Evolutionary conservation across 2,797 vertebrate genomes (phyloP), one percentile per base, ranked within the genome.

Genomic region (Danio choprae): DNA sequence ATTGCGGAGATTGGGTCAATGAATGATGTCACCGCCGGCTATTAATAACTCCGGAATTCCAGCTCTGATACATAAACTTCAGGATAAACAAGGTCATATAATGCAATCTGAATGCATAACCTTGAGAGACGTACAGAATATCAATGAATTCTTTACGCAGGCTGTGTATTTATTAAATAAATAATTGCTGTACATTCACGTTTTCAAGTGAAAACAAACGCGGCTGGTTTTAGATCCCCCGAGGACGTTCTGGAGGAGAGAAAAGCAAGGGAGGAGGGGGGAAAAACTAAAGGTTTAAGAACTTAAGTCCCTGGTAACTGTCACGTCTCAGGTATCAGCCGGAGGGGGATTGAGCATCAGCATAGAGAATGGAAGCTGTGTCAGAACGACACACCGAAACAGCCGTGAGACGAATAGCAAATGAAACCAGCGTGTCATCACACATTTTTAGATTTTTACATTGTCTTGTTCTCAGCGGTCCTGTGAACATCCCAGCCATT

Each of bases 291-390:
- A 41, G 55, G 59, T 73, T 69, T 78, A 78, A 82, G 74, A 82
- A 78, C 69, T 75, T 13, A 40, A 81, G 77, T 80, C 80, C 82
- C 70, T 73, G 82, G 90, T 87, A 85, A 90, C 90, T 90, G 91
- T 91, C 92, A 90, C 90, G 87, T 90, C 86, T 89, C 88, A 75
- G 89, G 90, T 91, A 91, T 91, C 92, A 53, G 80, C 90, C 88
- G 74, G 74, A 79, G 90, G 92, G 92, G 91, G 90, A 89, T 91
- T 85, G 90, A 78, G 63, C 74, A 91, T 91, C 88, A 88, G 90
- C 90, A 92, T 90, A 90, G 88, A 83, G 89, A 91, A 92, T 91
- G 91, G 72, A 74, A 83, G 91, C 89, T 84, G 87, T 81, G 83
- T 74, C 65, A 90, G 84, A 74, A 51, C 65, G 59, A 75, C 77